Base-by-base conservation (phyloP, 2,888 invertebrate genomes). In the Lissonota sp. region DNA sequence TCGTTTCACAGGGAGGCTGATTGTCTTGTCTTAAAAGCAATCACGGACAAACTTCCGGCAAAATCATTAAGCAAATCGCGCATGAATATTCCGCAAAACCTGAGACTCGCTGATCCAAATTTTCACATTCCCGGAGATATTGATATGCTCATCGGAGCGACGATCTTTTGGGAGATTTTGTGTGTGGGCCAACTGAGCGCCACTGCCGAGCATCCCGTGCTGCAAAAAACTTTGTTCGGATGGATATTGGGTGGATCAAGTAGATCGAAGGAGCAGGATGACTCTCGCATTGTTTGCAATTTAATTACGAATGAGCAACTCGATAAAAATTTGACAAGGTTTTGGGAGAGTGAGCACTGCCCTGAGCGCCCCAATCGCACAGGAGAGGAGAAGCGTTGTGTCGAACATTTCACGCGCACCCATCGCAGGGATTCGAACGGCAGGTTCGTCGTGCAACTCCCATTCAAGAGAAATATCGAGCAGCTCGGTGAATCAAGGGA, bases 21-120 rank as follows among this genome's bases (percentile, higher is more conserved):
- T n/a, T 83, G 77, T 70, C 40, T 82, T 10, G 64, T 82, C 10
- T 46, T 82, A 10, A 77, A 79, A 51, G 39, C 46, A 7, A 84
- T 84, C 49, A 82, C 80, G 6, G 58, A 46, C 5, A 58, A 57
- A 71, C 6, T 62, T 6, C 79, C 80, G 12, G 74, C 79, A 14
- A 53, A 74, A 4, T 62, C 60, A 69, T 16, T 79, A 3, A 51
- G 75, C 8, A 63, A 55, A 71, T 46, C 74, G 37, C 10, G 53
- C 1, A 63, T 81, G 16, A 55, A 62, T 12, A 63, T 83, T 55
- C 80, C 80, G 16, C 51, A 66, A 46, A 67, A 66, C 55, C 12
- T 83, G 7, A 40, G 70, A 39, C 62, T 83, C 57, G 80, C 83
- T 4, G 80, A 79, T 63, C 79, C 80, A 62, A 40, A 71, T 55